Conservation (phyloP, 2,888 invertebrate genomes). For the Ditula angustiorana region DNA sequence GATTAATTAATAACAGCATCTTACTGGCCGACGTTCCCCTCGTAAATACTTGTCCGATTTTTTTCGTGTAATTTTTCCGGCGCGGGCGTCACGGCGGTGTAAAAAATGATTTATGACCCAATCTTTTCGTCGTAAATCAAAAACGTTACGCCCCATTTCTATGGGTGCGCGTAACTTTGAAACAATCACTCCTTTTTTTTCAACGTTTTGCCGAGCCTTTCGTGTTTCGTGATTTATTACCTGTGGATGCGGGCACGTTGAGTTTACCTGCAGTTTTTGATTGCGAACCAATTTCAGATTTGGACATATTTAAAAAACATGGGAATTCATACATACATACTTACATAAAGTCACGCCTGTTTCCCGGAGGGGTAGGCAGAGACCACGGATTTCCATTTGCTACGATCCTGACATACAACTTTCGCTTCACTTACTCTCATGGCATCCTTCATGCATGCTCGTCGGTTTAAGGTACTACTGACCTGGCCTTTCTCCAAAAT, state of each 20-base stretch:
- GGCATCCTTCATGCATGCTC: too few relatives aligned
- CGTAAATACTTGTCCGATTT: conserved; percentile 60
- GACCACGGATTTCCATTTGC: too few relatives aligned
- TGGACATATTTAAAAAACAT: background rate
- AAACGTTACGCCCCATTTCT: conserved; percentile 57
- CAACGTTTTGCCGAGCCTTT: conserved; percentile 42
- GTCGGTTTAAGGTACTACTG: too few relatives aligned
- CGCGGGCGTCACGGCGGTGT: conserved; percentile 53
- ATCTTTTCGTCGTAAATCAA: conserved; percentile 82
- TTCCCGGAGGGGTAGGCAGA: too few relatives aligned
- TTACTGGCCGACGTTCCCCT: conserved; percentile 48
- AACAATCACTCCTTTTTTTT: conserved; percentile 57
- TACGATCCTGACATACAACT: too few relatives aligned
- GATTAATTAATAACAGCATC: conserved; percentile 65
- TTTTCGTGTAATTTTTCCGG: conserved; percentile 62
- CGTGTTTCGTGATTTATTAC: conserved; percentile 45
- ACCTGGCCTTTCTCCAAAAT: too few relatives aligned
- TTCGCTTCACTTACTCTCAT: too few relatives aligned
- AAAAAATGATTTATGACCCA: conserved; percentile 73
- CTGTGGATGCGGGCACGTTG: conserved; percentile 43
- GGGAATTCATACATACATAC: too few relatives aligned
- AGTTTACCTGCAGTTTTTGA: conserved; percentile 16
- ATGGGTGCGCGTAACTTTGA: conserved; percentile 54
- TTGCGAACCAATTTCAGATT: background rate
- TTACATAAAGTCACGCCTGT: too few relatives aligned